Conservation (phyloP, 2,113 vertebrate species). For the Oreochromis spilurus region DNA sequence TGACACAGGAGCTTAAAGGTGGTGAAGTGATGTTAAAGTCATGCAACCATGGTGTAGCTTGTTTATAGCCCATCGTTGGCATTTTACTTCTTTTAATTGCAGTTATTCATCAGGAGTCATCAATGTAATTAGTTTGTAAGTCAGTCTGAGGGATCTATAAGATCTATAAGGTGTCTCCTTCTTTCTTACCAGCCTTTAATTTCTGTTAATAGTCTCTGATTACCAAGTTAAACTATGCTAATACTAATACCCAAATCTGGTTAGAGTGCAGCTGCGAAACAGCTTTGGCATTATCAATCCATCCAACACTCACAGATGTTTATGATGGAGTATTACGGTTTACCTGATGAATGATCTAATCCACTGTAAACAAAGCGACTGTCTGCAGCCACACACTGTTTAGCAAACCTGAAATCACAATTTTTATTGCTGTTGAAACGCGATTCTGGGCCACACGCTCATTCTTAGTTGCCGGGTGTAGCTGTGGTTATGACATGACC, state of each 20-base stretch:
- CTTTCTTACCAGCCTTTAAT: background rate
- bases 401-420: background rate
- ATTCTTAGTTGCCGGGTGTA: background rate
- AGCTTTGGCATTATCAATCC: background rate
- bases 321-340: background rate
- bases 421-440: background rate
- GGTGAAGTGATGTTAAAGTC: background rate
- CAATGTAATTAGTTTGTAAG: background rate
- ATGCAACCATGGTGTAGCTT: background rate
- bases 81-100: background rate
- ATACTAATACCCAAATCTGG: background rate
- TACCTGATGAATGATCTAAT: background rate
- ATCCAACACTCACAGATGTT: background rate
- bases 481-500: background rate
- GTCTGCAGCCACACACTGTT: background rate
- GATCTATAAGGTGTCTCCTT: background rate
- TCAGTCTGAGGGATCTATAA: background rate
- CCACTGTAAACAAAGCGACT: background rate
- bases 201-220: background rate
- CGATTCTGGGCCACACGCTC: background rate
- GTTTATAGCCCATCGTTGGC: background rate
- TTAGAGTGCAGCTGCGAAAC: background rate
- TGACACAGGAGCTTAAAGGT: background rate
- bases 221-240: background rate
- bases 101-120: background rate